A percentile compares a stretch with the other conserved stretches of the same genome.
phyloP scores from a whole-genome alignment of 1,140 invertebrate species.

The Lepeophtheirus salmonis region DNA sequence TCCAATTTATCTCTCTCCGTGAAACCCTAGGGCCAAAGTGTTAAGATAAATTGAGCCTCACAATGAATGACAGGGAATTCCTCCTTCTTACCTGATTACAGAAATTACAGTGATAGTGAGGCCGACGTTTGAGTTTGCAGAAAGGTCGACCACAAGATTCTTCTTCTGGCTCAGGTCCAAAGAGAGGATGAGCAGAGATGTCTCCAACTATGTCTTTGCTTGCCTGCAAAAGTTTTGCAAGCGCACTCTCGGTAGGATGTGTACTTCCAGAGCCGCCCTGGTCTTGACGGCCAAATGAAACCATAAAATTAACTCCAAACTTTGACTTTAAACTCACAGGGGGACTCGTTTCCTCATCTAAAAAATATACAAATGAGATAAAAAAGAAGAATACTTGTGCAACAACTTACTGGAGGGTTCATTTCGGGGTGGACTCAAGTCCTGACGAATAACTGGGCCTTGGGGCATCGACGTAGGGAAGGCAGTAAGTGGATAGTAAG shows the following conservation, averaged over 20 bases:
- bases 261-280: not conserved
- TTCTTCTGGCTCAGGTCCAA: slow-evolving; percentile 32
- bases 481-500: slow-evolving; percentile 73
- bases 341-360: slow-evolving; percentile 7
- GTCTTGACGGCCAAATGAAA: not conserved
- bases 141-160: slow-evolving; percentile 55
- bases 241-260: slow-evolving; percentile 6
- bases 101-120: slow-evolving; percentile 67
- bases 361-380: not conserved
- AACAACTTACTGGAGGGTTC: slow-evolving; percentile 6
- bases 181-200: slow-evolving; percentile 25
- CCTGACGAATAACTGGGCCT: slow-evolving; percentile 18
- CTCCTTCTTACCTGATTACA: slow-evolving; percentile 46
- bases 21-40: slow-evolving; percentile 33
- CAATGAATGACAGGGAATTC: slow-evolving; percentile 4
- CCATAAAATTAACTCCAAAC: slow-evolving; percentile 14
- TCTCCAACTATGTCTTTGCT: slow-evolving; percentile 14
- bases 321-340: slow-evolving; percentile 6
- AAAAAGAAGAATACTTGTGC: not conserved
- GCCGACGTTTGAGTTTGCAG: slow-evolving; percentile 62
- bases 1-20: slow-evolving; percentile 44
- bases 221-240: slow-evolving; percentile 12
- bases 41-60: not conserved
- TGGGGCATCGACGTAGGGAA: slow-evolving; percentile 27
- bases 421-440: not conserved